Percentiles rank a stretch among this genome's conserved stretches.
Evolutionary conservation across 1,140 invertebrate species (phyloP).

Genomic region (Planococcus citri): DNA sequence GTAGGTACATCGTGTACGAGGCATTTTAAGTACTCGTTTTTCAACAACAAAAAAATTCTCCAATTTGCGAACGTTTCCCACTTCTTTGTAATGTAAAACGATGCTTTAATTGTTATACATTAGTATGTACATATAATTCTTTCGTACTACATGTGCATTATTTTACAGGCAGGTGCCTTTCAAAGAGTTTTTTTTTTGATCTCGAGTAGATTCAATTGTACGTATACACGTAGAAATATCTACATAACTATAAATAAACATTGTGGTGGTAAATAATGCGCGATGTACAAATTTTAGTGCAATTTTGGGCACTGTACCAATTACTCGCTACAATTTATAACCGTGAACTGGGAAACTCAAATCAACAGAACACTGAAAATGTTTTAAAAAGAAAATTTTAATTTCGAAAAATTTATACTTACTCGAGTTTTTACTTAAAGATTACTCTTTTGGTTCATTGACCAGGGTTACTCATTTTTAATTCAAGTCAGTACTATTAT

Average conservation of each 20-base stretch:
- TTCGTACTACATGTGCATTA: no score
- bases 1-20: no score
- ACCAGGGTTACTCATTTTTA: no score
- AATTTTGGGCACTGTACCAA: neutral
- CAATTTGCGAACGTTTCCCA: neutral
- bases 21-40: neutral
- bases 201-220: neutral
- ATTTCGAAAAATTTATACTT: neutral
- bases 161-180: no score
- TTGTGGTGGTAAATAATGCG: no score
- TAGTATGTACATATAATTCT: neutral
- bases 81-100: neutral
- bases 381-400: constrained; percentile 1
- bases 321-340: neutral
- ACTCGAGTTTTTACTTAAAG: neutral
- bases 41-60: neutral
- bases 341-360: neutral
- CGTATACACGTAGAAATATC: neutral
- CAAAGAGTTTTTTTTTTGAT: no score
- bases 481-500: no score
- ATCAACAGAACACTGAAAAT: neutral
- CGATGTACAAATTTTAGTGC: no score
- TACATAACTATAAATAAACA: neutral
- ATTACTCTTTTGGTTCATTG: neutral
- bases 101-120: neutral